Conservation (phyloP, 2,113 vertebrate genomes). For the Plecotus auritus region DNA sequence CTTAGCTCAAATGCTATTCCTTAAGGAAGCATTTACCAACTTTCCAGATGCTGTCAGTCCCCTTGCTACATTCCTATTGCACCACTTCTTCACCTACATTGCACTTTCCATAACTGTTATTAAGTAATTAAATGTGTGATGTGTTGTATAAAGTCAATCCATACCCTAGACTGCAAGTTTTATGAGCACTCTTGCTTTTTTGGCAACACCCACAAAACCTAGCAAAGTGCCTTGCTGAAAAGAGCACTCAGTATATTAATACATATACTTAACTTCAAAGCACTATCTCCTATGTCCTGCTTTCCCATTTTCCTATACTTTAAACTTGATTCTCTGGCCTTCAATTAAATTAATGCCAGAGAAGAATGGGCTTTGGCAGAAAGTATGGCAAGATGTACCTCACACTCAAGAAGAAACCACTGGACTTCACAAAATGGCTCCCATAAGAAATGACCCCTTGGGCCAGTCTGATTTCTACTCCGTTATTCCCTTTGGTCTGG, state of each 20-base stretch:
- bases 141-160: neutral
- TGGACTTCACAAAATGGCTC: neutral
- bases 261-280: neutral
- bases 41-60: neutral
- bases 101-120: neutral
- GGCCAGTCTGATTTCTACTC: neutral
- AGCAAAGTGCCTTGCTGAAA: neutral
- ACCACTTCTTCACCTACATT: neutral
- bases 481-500: neutral
- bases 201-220: neutral
- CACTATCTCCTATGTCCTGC: neutral
- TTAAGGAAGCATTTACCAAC: neutral
- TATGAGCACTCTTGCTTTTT: neutral
- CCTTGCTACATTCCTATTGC: accelerated
- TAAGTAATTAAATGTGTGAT: neutral
- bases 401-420: neutral
- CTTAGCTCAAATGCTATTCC: neutral
- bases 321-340: neutral
- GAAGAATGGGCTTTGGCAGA: neutral
- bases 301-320: neutral
- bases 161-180: accelerated
- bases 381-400: neutral
- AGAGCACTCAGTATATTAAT: neutral
- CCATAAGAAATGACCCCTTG: neutral
- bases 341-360: neutral